Percentiles rank a stretch among this genome's conserved stretches.
Evolutionary conservation across 2,113 vertebrate genomes (phyloP).

Genomic region (Nymphicus hollandicus): DNA sequence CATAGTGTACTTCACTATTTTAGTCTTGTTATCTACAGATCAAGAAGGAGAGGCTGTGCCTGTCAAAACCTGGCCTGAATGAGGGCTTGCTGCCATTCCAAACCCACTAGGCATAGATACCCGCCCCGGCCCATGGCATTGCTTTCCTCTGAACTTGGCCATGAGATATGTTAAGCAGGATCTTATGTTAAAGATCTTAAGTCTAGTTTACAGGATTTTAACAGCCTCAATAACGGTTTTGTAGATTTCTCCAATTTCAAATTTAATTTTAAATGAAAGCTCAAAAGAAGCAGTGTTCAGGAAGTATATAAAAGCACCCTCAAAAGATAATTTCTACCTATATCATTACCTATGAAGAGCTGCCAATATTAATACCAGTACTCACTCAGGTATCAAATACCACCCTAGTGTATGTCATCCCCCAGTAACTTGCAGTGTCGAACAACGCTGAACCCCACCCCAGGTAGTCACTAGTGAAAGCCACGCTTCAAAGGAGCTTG

Average conservation of each 20-base stretch:
- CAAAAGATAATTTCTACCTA: background rate
- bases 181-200: background rate
- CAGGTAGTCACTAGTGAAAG: fast-evolving
- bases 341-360: background rate
- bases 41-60: background rate
- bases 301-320: background rate
- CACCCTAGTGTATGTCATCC: background rate
- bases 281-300: background rate
- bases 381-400: background rate
- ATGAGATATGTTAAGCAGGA: fast-evolving
- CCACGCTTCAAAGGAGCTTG: background rate
- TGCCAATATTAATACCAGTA: background rate
- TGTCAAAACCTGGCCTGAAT: background rate
- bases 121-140: fast-evolving
- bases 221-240: background rate
- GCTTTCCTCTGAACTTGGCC: background rate
- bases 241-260: background rate
- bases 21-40: background rate
- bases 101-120: background rate
- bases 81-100: background rate
- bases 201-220: background rate
- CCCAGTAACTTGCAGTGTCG: fast-evolving
- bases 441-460: fast-evolving
- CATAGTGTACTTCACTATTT: background rate
- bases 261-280: background rate